These are phyloP conservation scores for Micrasema longulum DNA, from an alignment of 1,140 invertebrate genomes.

Conservation along the genomic window DNA sequence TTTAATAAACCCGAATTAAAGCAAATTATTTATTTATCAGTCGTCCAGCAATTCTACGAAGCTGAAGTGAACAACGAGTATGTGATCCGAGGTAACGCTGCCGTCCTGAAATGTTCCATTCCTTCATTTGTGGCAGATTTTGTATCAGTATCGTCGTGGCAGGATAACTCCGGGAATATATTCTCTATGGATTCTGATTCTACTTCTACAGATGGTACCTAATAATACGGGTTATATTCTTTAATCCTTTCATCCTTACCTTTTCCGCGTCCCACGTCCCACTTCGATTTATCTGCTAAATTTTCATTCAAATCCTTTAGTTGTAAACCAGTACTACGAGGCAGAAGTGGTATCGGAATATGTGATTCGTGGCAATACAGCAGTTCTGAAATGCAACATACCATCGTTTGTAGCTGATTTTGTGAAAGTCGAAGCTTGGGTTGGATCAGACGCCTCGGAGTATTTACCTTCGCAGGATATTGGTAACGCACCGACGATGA, in stretches of 20 bases:
- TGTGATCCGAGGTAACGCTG: conserved; percentile 90
- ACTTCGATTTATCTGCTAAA: conserved; percentile 12
- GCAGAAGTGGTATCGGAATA: conserved; percentile 93
- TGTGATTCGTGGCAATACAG: conserved; percentile 92
- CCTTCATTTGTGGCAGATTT: conserved; percentile 94
- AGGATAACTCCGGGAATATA: conserved; percentile 76
- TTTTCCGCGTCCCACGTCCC: not conserved
- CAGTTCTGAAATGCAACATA: conserved; percentile 92
- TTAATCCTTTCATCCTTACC: conserved; percentile 14
- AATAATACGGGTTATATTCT: conserved; percentile 4
- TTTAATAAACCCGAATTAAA: too few species aligned
- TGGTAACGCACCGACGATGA: conserved; percentile 57
- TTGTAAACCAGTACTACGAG: conserved; percentile 91
- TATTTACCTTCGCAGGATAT: conserved; percentile 68
- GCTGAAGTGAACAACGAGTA: conserved; percentile 92
- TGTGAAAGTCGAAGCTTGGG: conserved; percentile 90
- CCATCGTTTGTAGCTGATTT: conserved; percentile 93
- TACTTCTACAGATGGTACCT: conserved; percentile 73
- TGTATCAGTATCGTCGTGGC: conserved; percentile 89
- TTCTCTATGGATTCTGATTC: conserved; percentile 73
- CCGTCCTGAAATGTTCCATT: conserved; percentile 91
- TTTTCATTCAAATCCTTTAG: conserved; percentile 64
- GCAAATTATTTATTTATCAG: conserved; percentile 69
- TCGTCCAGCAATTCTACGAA: conserved; percentile 88
- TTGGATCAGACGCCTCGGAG: conserved; percentile 80